Base-by-base conservation (phyloP, 1,140 invertebrate species). In the Camponotus floridanus region DNA sequence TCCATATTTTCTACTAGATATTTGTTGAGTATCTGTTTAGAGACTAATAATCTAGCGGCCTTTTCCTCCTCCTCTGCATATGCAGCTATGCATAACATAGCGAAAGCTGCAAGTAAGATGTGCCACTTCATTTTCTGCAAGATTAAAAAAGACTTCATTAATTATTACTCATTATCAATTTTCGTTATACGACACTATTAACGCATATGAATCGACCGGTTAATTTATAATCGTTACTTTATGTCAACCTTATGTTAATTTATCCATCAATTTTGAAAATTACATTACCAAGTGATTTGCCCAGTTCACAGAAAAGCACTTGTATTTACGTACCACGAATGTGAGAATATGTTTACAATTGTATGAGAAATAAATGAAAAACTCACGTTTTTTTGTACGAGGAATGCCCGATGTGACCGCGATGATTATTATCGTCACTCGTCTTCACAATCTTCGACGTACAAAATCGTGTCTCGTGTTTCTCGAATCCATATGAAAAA, bases 1-100 rank as follows among this genome's bases (percentile, higher is more conserved):
- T 99, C 99, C 97, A 98, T 98, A 93, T 98, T 97, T 96, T 99
- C 99, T n/a, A 99, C 99, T 73, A 99, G 95, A 94, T 99, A 99
- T 95, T 98, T 99, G 92, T 99, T 99, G n/a, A 99, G 96, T 91
- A 99, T 97, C 95, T 98, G 97, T 95, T 98, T 98, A 4, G 97
- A 98, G 18, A 98, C 96, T 68, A 98, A 94, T 62, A 98, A 94
- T 88, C 97, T 96, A 21, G 98, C 97, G 71, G 96, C 95, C 68
- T 96, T 93, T 45, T 96, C 96, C 87, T 97, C 96, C 90, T 98
- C 97, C 76, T 97, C 97, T 55, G 96, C 95, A 57, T 94, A 92
- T 61, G 94, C 93, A 18, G 93, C 92, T 11, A 94, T 92, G 42
- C 96, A 85, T 33, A 96, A 76, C 26, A 89, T 87, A 80, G 92